Evolutionary conservation across 2,797 vertebrate species (phyloP).

Genomic region (Discoglossus pictus): DNA sequence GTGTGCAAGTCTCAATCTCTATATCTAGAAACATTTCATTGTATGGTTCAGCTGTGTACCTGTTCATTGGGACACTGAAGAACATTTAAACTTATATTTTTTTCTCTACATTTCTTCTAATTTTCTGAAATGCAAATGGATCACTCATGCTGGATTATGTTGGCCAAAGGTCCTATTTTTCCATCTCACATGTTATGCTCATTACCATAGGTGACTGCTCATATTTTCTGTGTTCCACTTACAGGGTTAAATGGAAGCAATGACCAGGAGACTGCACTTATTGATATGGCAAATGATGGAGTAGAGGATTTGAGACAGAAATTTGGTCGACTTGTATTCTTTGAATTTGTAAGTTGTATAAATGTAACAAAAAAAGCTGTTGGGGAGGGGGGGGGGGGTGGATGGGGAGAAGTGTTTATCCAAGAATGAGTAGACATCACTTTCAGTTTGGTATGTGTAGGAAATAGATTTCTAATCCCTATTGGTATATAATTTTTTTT

Average conservation of each 20-base stretch:
- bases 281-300: constrained; percentile 65
- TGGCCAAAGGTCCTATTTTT: too few species aligned
- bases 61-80: neutral
- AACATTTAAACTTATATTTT: neutral
- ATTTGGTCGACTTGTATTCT: constrained; percentile 58
- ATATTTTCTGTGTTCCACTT: neutral
- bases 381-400: too few species aligned
- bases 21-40: neutral
- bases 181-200: too few species aligned
- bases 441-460: too few species aligned
- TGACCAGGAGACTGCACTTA: constrained; percentile 48
- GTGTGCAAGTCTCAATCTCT: too few species aligned
- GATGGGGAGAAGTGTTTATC: too few species aligned
- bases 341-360: constrained; percentile 59
- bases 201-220: neutral
- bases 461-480: neutral
- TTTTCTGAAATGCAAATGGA: too few species aligned
- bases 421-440: too few species aligned
- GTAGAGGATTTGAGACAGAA: constrained; percentile 63
- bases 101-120: neutral
- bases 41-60: neutral
- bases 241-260: constrained; percentile 60
- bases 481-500: neutral
- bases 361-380: too few species aligned
- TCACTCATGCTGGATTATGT: too few species aligned